Evolutionary conservation across 1,140 invertebrate genomes (phyloP).

Genomic region (Archivesica marissinica): DNA sequence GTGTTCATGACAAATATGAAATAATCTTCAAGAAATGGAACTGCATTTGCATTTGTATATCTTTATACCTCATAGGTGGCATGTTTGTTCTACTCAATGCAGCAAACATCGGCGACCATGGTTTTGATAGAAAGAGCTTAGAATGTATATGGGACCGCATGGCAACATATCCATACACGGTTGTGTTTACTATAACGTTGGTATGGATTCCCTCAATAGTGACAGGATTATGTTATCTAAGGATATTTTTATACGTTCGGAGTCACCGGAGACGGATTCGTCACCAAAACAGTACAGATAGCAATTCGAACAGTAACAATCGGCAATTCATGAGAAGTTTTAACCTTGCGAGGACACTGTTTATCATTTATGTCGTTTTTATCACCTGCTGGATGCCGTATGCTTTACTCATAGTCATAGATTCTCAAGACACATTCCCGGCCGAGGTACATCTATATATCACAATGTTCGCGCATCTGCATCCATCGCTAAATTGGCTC

Average conservation of each 20-base stretch:
- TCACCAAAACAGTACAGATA: slow-evolving; percentile 14
- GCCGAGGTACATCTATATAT: slow-evolving; percentile 64
- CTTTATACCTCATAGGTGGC: slow-evolving; percentile 63
- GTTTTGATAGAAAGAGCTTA: slow-evolving; percentile 75
- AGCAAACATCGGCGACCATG: slow-evolving; percentile 71
- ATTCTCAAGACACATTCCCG: slow-evolving; percentile 56
- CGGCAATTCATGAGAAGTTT: neutral
- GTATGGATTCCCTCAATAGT: slow-evolving; percentile 74
- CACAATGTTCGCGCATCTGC: slow-evolving; percentile 69
- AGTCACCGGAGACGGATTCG: slow-evolving; percentile 48
- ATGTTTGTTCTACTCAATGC: slow-evolving; percentile 68
- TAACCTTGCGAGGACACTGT: slow-evolving; percentile 66
- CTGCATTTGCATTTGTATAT: slow-evolving; percentile 67
- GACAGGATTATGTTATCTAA: slow-evolving; percentile 72
- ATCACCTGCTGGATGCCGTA: slow-evolving; percentile 71
- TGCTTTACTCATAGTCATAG: slow-evolving; percentile 66
- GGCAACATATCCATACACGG: slow-evolving; percentile 74
- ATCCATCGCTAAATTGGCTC: slow-evolving; percentile 73
- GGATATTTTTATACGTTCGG: slow-evolving; percentile 69
- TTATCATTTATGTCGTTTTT: slow-evolving; percentile 72
- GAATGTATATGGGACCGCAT: slow-evolving; percentile 78
- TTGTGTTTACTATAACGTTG: slow-evolving; percentile 72
- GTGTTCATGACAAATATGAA: slow-evolving; percentile 68
- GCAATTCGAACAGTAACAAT: neutral
- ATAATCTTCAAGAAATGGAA: slow-evolving; percentile 70